These are phyloP conservation scores for Himalopsyche tibetana DNA, from an alignment of 2,888 invertebrate species.

Conservation along the genomic window DNA sequence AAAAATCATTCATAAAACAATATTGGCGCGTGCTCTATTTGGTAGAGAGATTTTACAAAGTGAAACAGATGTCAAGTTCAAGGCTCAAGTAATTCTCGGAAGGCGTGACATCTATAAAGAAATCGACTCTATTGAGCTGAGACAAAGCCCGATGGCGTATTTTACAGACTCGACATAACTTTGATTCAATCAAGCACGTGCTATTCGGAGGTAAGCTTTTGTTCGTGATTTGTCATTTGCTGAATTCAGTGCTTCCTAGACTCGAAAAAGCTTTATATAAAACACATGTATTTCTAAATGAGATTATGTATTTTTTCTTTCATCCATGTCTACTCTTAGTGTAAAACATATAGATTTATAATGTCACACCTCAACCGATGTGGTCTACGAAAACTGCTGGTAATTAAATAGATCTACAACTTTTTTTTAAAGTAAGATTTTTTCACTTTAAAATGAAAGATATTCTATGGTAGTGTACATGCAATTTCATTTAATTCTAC, in stretches of 20 bases:
- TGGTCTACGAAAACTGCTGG: too few relatives aligned
- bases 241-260: neutral
- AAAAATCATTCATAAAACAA: neutral
- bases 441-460: too few relatives aligned
- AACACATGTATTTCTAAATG: too few relatives aligned
- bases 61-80: constrained; percentile 48
- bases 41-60: constrained; percentile 27
- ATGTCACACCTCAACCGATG: too few relatives aligned
- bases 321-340: too few relatives aligned
- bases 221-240: neutral
- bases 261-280: too few relatives aligned
- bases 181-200: constrained; percentile 57
- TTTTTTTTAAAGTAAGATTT: too few relatives aligned
- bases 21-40: constrained; percentile 25
- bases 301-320: too few relatives aligned
- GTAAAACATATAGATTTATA: too few relatives aligned
- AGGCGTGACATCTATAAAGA: constrained; percentile 48
- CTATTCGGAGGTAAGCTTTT: constrained; percentile 20
- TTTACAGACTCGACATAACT: constrained; percentile 29
- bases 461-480: too few relatives aligned
- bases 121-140: constrained; percentile 9
- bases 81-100: constrained; percentile 1
- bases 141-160: constrained; percentile 2
- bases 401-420: too few relatives aligned
- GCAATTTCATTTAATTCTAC: too few relatives aligned